A percentile compares a stretch with the other conserved stretches of the same genome.
These are phyloP conservation scores for Lerista edwardsae DNA, from an alignment of 2,797 vertebrate species.

Conservation along the genomic window DNA sequence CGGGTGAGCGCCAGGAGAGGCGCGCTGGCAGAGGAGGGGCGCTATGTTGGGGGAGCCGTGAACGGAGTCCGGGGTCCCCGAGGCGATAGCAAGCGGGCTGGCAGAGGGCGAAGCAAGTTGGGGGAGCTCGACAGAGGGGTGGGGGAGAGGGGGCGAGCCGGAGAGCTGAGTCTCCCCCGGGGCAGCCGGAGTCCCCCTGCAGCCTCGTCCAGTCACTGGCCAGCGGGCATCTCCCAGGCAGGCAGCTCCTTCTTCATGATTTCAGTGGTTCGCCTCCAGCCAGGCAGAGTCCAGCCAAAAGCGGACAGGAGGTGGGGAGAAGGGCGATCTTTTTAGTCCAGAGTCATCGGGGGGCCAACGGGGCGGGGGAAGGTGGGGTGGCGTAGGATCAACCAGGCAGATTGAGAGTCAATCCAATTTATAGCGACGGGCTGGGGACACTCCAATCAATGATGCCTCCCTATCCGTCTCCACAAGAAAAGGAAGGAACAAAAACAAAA, in stretches of 20 bases:
- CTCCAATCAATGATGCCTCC: neutral
- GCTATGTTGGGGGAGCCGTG: conserved; percentile 29
- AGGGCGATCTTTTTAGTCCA: conserved; percentile 47
- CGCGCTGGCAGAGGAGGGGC: conserved; percentile 37
- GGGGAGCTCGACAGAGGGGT: neutral
- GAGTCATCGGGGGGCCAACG: conserved; percentile 53
- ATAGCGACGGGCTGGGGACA: neutral
- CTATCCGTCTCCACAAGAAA: conserved; percentile 29
- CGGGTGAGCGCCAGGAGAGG: conserved; percentile 12
- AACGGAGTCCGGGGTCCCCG: neutral
- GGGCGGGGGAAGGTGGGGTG: neutral
- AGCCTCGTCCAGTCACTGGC: conserved; percentile 15
- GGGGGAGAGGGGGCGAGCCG: conserved; percentile 9
- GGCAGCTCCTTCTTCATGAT: conserved; percentile 62
- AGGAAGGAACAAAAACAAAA: neutral
- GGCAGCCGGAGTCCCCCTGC: neutral
- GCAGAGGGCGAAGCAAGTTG: neutral
- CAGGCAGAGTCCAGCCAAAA: conserved; percentile 55
- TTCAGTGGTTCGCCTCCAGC: conserved; percentile 49
- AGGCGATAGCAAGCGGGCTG: neutral
- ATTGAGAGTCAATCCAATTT: conserved; percentile 66
- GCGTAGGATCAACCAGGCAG: conserved; percentile 58
- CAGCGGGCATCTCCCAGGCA: conserved; percentile 40
- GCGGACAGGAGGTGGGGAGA: conserved; percentile 24
- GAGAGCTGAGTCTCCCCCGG: conserved; percentile 23